A percentile compares a stretch with the other conserved stretches of the same genome.
phyloP scores from a whole-genome alignment of 1,140 invertebrate species.

The Diorhabda sublineata region DNA sequence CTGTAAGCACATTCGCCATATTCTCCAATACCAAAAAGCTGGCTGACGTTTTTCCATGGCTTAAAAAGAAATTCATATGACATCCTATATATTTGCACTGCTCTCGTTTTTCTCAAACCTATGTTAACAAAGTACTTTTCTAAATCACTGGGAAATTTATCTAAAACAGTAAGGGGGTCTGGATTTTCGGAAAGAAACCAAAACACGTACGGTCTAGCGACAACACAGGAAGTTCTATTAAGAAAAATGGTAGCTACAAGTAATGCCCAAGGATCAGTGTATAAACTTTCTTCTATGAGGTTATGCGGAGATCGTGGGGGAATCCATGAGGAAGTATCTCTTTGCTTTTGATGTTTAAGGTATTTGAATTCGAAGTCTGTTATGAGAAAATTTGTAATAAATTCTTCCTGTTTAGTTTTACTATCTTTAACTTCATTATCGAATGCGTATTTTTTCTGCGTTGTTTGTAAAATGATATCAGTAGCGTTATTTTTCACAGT shows the following conservation, averaged over 20 bases:
- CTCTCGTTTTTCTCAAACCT: constrained; percentile 46
- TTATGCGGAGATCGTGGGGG: constrained; percentile 52
- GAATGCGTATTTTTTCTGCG: too few species aligned
- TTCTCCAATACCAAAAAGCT: constrained; percentile 53
- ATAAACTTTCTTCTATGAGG: constrained; percentile 53
- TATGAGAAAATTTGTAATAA: not conserved
- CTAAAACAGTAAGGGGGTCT: constrained; percentile 49
- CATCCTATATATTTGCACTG: constrained; percentile 52
- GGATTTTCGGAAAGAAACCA: constrained; percentile 51
- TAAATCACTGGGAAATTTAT: constrained; percentile 43
- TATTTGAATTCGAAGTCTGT: not conserved
- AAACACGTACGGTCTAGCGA: constrained; percentile 49
- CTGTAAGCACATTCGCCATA: constrained; percentile 56
- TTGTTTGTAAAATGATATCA: too few species aligned
- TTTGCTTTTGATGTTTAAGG: constrained; percentile 8
- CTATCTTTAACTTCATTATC: not conserved
- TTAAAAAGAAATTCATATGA: constrained; percentile 53
- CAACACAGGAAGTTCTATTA: constrained; percentile 52
- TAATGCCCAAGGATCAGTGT: constrained; percentile 53
- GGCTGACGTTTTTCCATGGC: constrained; percentile 53
- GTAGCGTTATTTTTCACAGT: too few species aligned
- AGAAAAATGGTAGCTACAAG: constrained; percentile 55
- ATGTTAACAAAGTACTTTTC: constrained; percentile 52
- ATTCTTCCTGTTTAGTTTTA: not conserved
- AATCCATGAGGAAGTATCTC: constrained; percentile 10